Evolutionary conservation across 2,113 vertebrate species (phyloP).

Genomic region (Charadrius vociferus): DNA sequence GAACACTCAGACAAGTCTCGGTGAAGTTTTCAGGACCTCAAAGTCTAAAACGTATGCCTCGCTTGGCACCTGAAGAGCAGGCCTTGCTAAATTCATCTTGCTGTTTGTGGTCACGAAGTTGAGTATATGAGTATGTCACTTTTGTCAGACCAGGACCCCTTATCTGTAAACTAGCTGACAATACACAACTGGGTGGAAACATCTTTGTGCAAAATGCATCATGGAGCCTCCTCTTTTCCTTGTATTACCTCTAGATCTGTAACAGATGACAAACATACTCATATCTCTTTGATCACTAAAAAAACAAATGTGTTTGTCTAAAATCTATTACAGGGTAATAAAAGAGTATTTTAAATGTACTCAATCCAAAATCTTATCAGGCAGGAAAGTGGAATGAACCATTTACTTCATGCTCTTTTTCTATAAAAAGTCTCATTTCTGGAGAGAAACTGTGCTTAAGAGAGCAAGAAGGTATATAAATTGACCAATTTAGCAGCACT

Average conservation of each 20-base stretch:
- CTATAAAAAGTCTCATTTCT: conserved; percentile 30
- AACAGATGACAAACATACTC: conserved; percentile 25
- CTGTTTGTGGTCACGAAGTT: not conserved
- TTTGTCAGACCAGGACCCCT: not conserved
- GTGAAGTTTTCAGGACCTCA: not conserved
- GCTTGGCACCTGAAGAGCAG: not conserved
- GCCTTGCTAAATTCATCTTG: not conserved
- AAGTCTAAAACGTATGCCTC: not conserved
- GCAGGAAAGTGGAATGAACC: not conserved
- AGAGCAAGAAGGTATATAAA: conserved; percentile 21
- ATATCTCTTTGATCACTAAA: conserved; percentile 41
- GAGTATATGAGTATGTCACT: not conserved
- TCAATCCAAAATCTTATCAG: conserved; percentile 38
- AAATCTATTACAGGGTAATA: conserved; percentile 38
- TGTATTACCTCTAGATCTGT: not conserved
- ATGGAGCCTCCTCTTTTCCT: not conserved
- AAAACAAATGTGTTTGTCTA: conserved; percentile 35
- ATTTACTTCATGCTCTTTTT: not conserved
- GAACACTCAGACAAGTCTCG: not conserved
- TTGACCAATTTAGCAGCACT: conserved; percentile 14
- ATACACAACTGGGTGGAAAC: not conserved
- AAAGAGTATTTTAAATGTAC: conserved; percentile 33
- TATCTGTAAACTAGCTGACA: not conserved
- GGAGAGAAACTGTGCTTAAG: not conserved
- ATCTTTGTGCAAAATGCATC: not conserved